phyloP scores from a whole-genome alignment of 2,888 invertebrate genomes.

The Phragmatobia fuliginosa region DNA sequence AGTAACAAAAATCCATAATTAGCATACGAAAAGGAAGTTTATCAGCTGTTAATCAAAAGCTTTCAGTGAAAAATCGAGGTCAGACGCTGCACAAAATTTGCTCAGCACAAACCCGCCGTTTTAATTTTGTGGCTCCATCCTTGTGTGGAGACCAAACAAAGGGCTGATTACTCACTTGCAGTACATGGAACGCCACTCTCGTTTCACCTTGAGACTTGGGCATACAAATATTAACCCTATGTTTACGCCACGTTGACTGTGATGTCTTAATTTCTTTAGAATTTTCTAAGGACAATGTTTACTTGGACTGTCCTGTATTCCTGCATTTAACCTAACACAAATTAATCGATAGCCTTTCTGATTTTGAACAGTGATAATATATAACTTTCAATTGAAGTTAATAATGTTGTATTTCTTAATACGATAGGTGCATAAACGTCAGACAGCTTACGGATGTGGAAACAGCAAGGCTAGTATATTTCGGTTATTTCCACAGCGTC shows the following conservation, averaged over 20 bases:
- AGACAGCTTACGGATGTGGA: too few relatives aligned
- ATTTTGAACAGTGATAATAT: not conserved
- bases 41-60: slow-evolving; percentile 51
- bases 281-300: slow-evolving; percentile 3
- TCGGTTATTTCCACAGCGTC: too few relatives aligned
- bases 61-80: slow-evolving; percentile 56
- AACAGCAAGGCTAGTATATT: too few relatives aligned
- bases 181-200: slow-evolving; percentile 73
- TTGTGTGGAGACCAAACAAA: slow-evolving; percentile 61
- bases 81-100: slow-evolving; percentile 57
- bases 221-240: slow-evolving; percentile 35
- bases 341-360: too few relatives aligned
- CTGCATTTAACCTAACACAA: too few relatives aligned
- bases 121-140: slow-evolving; percentile 61
- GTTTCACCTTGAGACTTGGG: slow-evolving; percentile 62
- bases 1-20: slow-evolving; percentile 42
- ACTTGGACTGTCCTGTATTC: not conserved
- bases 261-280: slow-evolving; percentile 15
- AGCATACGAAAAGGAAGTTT: slow-evolving; percentile 46
- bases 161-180: slow-evolving; percentile 64
- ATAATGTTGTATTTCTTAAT: too few relatives aligned
- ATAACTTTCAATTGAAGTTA: not conserved
- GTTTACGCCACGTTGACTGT: not conserved
- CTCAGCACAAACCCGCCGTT: slow-evolving; percentile 54
- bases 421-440: too few relatives aligned